Evolutionary conservation across 2,888 invertebrate species (phyloP).

Genomic region (Lasioglossum morio): DNA sequence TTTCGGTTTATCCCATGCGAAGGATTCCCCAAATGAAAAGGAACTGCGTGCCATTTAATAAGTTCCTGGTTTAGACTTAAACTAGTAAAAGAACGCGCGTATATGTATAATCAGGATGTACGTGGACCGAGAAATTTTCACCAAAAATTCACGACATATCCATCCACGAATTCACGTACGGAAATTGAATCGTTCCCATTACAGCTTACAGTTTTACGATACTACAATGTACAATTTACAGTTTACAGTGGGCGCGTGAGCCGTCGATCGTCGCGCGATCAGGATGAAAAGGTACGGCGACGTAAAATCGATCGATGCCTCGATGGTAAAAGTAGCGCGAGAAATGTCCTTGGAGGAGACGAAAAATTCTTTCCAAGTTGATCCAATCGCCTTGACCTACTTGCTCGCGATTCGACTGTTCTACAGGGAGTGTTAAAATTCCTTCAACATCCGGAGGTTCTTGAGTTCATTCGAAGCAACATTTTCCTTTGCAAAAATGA

Average conservation of each 20-base stretch:
- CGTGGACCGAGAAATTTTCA: background rate
- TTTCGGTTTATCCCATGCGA: too few species aligned
- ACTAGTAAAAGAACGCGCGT: background rate
- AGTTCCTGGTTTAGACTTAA: background rate
- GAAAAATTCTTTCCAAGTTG: background rate
- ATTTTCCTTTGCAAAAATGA: too few species aligned
- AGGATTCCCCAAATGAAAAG: too few species aligned
- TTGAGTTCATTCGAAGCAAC: too few species aligned
- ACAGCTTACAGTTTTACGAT: background rate
- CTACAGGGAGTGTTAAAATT: too few species aligned
- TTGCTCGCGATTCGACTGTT: background rate
- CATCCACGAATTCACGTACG: background rate
- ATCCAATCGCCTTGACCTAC: slow-evolving; percentile 10
- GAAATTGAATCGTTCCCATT: background rate
- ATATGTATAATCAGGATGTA: background rate
- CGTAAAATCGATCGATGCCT: background rate
- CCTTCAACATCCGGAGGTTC: too few species aligned
- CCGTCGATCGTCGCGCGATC: background rate
- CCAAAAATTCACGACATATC: background rate
- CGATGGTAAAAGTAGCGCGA: background rate
- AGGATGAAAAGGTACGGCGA: background rate
- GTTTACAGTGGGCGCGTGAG: background rate
- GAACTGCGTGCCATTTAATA: too few species aligned
- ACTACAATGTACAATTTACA: background rate
- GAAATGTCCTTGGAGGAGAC: background rate